Conservation (phyloP, 1,140 invertebrate species). For the Ruditapes philippinarum region DNA sequence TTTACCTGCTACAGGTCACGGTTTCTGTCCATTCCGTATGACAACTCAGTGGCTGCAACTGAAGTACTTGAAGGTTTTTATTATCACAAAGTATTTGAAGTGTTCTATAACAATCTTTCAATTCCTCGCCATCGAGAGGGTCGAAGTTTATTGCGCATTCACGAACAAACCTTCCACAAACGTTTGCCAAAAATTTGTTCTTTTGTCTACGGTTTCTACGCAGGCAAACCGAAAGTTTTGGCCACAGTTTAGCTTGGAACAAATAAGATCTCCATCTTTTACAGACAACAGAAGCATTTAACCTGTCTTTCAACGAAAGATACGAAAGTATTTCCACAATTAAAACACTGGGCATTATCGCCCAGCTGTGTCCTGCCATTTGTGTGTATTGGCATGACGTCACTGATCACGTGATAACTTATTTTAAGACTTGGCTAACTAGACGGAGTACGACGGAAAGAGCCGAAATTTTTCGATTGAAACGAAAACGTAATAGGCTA, state of each 20-base stretch:
- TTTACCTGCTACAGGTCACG: conserved; percentile 54
- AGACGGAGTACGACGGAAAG: too few species aligned
- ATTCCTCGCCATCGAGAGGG: conserved; percentile 85
- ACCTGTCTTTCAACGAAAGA: conserved; percentile 88
- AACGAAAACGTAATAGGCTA: too few species aligned
- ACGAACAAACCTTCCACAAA: conserved; percentile 87
- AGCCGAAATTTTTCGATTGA: too few species aligned
- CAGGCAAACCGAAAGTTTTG: conserved; percentile 85
- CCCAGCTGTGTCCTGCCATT: conserved; percentile 85
- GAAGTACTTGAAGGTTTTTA: conserved; percentile 84
- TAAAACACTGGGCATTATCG: conserved; percentile 89
- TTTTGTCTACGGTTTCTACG: conserved; percentile 85
- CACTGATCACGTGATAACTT: conserved; percentile 67
- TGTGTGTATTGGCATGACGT: conserved; percentile 76
- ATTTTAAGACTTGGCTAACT: too few species aligned
- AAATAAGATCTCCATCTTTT: conserved; percentile 89
- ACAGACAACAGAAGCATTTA: conserved; percentile 89
- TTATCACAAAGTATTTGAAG: conserved; percentile 83
- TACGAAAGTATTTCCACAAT: conserved; percentile 90
- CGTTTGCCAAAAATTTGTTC: conserved; percentile 85
- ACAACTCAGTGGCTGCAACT: conserved; percentile 86
- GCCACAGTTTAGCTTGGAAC: conserved; percentile 90
- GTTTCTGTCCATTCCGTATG: conserved; percentile 83
- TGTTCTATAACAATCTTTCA: conserved; percentile 81
- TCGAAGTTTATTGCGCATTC: conserved; percentile 86